Base-by-base conservation (phyloP, 2,888 invertebrate species). In the Erebia aethiops region DNA sequence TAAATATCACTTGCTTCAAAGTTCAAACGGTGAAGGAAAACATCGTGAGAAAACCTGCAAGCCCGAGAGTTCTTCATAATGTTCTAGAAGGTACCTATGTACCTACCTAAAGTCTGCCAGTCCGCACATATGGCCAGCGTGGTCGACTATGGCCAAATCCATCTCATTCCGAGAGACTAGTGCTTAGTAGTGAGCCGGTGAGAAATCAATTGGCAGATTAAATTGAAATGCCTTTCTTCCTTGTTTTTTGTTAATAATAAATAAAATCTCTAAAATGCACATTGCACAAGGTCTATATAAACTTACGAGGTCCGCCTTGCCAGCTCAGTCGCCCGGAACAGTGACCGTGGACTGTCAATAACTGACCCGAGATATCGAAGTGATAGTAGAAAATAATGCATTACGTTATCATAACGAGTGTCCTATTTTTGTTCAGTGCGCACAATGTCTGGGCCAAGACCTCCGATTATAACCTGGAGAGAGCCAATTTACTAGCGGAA, bases 401-500 rank as follows among this genome's bases (percentile, higher is more conserved):
- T n/a, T 74, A 70, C 63, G 67, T 62, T 49, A 63, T 71, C 52
- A 46, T 71, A 64, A 35, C 26, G 67, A 67, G 70, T 72, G 71
- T 67, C 62, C 67, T 74, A 71, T 67, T 71, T 73, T 14, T 72
- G 49, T 69, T 74, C 60, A 77, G 71, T 74, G 60, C 21, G 67
- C 71, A 51, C 66, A 72, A 71, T 56, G 61, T 56, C 65, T 43
- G 60, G 41, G 83, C 85, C 13, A 81, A 82, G 57, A 71, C 72
- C 49, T 78, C 83, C 7, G 79, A 81, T 18, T 88, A 90, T 74
- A 74, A 70, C 2, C 69, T 75, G 57, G 78, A 81, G 46, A 82
- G 89, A 73, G 77, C 75, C 1, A 78, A 78, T 43, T 67, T 91
- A 52, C 77, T 91, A 1, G 77, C 84, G 14, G 85, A 88, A 67